Conservation (phyloP, 2,888 invertebrate species). For the Xanthia icteritia region DNA sequence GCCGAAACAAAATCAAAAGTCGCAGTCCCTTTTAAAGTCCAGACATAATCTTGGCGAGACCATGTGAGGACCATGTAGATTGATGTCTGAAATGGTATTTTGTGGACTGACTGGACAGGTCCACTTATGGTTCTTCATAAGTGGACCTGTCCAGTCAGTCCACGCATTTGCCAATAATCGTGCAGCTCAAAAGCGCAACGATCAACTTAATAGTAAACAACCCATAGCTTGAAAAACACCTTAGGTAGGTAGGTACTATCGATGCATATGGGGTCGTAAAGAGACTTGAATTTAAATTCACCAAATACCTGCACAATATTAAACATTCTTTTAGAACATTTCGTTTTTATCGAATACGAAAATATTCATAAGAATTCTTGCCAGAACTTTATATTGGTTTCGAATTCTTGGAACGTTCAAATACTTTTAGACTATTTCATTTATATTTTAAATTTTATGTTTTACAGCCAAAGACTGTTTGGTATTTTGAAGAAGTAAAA, state of each 20-base stretch:
- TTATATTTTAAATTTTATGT: background rate
- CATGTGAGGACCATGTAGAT: too few species aligned
- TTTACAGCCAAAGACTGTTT: background rate
- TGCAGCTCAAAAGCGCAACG: too few species aligned
- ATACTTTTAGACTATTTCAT: conserved; percentile 9
- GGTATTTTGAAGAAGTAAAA: background rate
- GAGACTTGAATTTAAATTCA: conserved; percentile 35
- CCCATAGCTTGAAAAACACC: background rate
- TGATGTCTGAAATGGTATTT: too few species aligned
- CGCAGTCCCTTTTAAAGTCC: too few species aligned
- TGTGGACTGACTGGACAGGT: too few species aligned
- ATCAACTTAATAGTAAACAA: too few species aligned
- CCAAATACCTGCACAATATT: conserved; percentile 41
- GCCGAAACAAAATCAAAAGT: too few species aligned
- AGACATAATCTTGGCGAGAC: too few species aligned
- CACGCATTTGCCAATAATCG: too few species aligned
- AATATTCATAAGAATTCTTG: conserved; percentile 51
- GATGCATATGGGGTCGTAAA: conserved; percentile 7
- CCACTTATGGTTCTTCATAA: too few species aligned
- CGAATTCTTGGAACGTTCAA: conserved; percentile 36
- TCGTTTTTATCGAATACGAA: conserved; percentile 45
- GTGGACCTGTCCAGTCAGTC: too few species aligned
- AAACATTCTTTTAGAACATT: conserved; percentile 53
- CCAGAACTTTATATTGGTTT: conserved; percentile 51
- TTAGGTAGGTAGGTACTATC: background rate